Evolutionary conservation across 1,140 invertebrate species (phyloP), one percentile per base, ranked within the genome.

Genomic region (Heliconius eleuchia): DNA sequence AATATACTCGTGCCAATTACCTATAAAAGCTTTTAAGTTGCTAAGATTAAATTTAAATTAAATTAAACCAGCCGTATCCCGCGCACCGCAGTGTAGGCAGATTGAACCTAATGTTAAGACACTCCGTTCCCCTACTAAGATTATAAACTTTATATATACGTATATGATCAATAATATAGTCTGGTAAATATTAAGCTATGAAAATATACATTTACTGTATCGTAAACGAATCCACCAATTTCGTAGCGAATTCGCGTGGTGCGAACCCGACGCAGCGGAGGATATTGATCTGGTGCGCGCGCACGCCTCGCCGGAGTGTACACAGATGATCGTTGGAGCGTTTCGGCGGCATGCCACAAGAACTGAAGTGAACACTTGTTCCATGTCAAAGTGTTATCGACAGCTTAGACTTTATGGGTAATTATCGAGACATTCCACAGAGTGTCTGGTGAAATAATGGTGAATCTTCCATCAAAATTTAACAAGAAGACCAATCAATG

Each of bases 201-300:
- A 50, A 73, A 60, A 76, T 71, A 72, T 82, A 27, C 74, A 78
- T 80, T 82, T 79, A 82, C 79, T 80, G 73, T 77, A 78, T 76
- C 42, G 76, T 73, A 77, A 83, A 82, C 83, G 77, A 76, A 77
- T 80, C 83, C 88, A 88, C 86, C 85, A 90, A 91, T 92, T 92
- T 91, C 85, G 86, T 83, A 85, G 81, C 81, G 85, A 82, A 84
- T 79, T 80, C 86, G 85, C 85, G 90, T 86, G 88, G 87, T 90
- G 88, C 87, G 86, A 90, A 87, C 88, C 86, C 86, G 86, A 85
- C 88, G 87, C 86, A 87, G 86, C 84, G 87, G 86, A 78, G 86
- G 84, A 83, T 94, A 94, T 94, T 92, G 92, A 94, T 94, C 92
- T 85, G 79, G 84, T 93, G 92, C 92, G 92, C 92, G 92, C 92